Base-by-base conservation (phyloP, 2,113 vertebrate species). In the Polypterus bichir region DNA sequence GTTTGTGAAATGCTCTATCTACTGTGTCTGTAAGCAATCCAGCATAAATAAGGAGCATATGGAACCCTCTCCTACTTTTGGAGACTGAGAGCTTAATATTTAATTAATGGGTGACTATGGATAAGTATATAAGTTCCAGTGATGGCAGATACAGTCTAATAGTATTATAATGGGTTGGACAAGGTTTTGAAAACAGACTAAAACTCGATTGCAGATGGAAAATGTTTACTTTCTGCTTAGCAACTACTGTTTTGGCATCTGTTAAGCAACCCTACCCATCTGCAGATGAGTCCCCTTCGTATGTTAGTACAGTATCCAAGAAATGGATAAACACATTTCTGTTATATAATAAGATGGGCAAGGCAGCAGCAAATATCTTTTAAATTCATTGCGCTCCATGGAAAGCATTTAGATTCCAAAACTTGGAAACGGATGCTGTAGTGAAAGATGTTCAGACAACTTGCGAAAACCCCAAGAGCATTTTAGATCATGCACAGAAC, bases 1-100 rank as follows among this genome's bases (percentile, higher is more conserved):
- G 73, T 76, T 69, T 5, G 9, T 48, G 46, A 10, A 62, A 47
- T 57, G 72, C 75, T 74, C 69, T 70, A 78, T 71, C 67, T 69
- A 66, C 71, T 67, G 72, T 72, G 77, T 81, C 82, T 84, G 81
- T 73, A 73, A 68, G 70, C 84, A 85, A 85, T 83, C 83, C 82
- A 73, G 75, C 74, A 73, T 77, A 84, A 83, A 85, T 80, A 75
- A 51, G 44, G 68, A 73, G 74, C 81, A 70, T 77, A 79, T 86
- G 67, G 62, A 66, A 8, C 65, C 47, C 63, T 68, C 57, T 60
- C 52, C 67, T 67, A 51, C 55, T 57, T 51, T 6, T 51, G 49
- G 49, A 51, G 49, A 51, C 49, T 51, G 49, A 7, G 49, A 51
- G 6, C 49, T 51, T 51, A 51, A 51, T 7, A 51, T 7, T 7